Conservation (phyloP, 1,140 invertebrate genomes). For the Sycophila sp. region DNA sequence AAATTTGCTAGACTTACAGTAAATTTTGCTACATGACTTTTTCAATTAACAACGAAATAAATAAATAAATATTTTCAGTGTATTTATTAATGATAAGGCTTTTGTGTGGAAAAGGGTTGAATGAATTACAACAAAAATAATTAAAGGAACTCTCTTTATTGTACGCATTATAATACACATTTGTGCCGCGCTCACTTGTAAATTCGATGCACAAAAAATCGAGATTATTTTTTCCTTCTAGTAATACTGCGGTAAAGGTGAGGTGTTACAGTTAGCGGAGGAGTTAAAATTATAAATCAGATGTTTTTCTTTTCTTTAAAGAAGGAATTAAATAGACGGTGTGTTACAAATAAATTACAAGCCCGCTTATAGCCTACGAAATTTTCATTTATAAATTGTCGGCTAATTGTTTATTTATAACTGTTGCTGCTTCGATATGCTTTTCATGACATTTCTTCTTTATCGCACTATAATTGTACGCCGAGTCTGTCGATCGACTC, state of each 20-base stretch:
- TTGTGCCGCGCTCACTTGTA: conserved; percentile 36
- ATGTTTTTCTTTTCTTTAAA: too few species aligned
- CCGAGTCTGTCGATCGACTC: not conserved
- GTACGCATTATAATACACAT: conserved; percentile 59
- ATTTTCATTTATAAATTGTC: conserved; percentile 24
- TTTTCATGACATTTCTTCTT: not conserved
- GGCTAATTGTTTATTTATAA: conserved; percentile 27
- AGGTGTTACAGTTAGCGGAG: conserved; percentile 47
- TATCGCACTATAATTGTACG: conserved; percentile 7
- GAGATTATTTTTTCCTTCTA: conserved; percentile 50
- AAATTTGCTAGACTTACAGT: too few species aligned
- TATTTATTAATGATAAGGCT: too few species aligned
- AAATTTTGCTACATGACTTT: not conserved
- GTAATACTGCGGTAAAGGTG: conserved; percentile 64
- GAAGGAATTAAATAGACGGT: conserved; percentile 55
- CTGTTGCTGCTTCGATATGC: too few species aligned
- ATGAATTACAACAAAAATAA: conserved; percentile 31
- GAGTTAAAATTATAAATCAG: conserved; percentile 58
- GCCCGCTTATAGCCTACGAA: conserved; percentile 44
- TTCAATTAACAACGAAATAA: too few species aligned
- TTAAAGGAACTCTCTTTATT: conserved; percentile 65
- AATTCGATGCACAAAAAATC: conserved; percentile 14
- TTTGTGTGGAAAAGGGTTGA: too few species aligned
- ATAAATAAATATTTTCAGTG: too few species aligned
- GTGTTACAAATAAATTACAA: conserved; percentile 61